A percentile compares a stretch with the other conserved stretches of the same genome.
These are phyloP conservation scores for Adelphocoris suturalis DNA, from an alignment of 2,888 invertebrate species.

Conservation along the genomic window DNA sequence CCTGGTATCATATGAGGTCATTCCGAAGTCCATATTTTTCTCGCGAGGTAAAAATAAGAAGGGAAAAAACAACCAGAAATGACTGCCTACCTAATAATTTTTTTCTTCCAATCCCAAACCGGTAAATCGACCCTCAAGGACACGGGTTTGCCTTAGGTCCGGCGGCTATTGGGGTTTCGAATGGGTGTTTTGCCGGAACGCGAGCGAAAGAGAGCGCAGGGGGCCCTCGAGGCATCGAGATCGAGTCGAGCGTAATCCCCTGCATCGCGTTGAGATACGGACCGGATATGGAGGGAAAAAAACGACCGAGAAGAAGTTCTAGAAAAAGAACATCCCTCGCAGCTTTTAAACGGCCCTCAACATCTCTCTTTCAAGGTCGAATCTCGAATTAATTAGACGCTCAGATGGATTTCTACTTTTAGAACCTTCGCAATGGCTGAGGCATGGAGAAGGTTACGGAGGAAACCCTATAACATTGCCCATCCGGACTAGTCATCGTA, in stretches of 20 bases:
- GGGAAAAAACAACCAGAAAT: slow-evolving; percentile 16
- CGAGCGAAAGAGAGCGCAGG: background rate
- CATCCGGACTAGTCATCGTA: too few species aligned
- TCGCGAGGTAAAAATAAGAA: slow-evolving; percentile 25
- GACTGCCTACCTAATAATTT: slow-evolving; percentile 30
- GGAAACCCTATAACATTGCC: too few species aligned
- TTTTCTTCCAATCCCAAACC: background rate
- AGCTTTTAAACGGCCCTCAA: slow-evolving; percentile 13
- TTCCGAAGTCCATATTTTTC: background rate
- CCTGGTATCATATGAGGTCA: slow-evolving; percentile 7
- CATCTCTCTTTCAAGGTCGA: slow-evolving; percentile 36
- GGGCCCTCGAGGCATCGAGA: background rate
- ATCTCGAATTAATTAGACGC: slow-evolving; percentile 25
- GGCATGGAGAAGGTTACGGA: too few species aligned
- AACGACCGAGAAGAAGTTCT: background rate
- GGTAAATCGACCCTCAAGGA: slow-evolving; percentile 37
- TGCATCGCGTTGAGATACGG: slow-evolving; percentile 1
- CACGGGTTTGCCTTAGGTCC: slow-evolving; percentile 9
- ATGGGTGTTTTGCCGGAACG: slow-evolving; percentile 25
- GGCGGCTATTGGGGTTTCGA: slow-evolving; percentile 29
- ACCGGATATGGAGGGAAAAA: slow-evolving; percentile 20
- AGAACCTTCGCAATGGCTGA: background rate
- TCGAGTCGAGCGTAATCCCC: background rate
- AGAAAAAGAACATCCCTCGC: background rate
- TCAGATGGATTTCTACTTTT: slow-evolving; percentile 29